A percentile compares a stretch with the other conserved stretches of the same genome.
phyloP scores from a whole-genome alignment of 2,113 vertebrate species.

The Dascyllus trimaculatus region DNA sequence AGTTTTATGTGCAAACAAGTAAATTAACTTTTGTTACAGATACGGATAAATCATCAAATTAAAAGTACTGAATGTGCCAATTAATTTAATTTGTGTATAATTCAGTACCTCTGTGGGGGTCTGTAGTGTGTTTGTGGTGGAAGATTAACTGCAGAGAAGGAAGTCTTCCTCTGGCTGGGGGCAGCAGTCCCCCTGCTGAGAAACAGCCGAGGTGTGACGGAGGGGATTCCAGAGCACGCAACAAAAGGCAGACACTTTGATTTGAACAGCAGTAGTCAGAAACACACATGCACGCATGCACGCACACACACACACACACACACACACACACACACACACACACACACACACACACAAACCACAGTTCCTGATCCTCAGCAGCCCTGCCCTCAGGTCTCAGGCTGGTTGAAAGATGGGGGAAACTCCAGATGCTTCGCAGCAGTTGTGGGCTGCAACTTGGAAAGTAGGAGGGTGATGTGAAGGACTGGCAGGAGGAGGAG shows the following conservation, averaged over 20 bases:
- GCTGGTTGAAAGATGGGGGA: conserved; percentile 65
- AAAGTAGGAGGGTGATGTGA: conserved; percentile 47
- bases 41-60: conserved; percentile 4
- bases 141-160: conserved; percentile 72
- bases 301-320: conserved; percentile 40
- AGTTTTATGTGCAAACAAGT: neutral
- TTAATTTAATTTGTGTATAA: conserved; percentile 32
- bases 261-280: conserved; percentile 69
- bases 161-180: conserved; percentile 61
- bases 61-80: conserved; percentile 18
- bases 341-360: conserved; percentile 45
- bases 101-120: conserved; percentile 11
- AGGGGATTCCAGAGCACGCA: conserved; percentile 75
- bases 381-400: conserved; percentile 73
- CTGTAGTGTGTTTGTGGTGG: conserved; percentile 51
- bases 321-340: conserved; percentile 25
- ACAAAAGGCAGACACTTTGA: conserved; percentile 84
- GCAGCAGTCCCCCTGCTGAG: conserved; percentile 50
- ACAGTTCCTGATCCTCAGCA: conserved; percentile 60
- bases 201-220: conserved; percentile 73
- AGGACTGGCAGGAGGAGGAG: conserved; percentile 59
- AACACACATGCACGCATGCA: conserved; percentile 31
- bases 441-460: conserved; percentile 60
- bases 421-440: conserved; percentile 81
- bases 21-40: no score